A percentile compares a stretch with the other conserved stretches of the same genome.
These are phyloP conservation scores for Condylura cristata DNA, from an alignment of 2,113 vertebrate species.

Conservation along the genomic window DNA sequence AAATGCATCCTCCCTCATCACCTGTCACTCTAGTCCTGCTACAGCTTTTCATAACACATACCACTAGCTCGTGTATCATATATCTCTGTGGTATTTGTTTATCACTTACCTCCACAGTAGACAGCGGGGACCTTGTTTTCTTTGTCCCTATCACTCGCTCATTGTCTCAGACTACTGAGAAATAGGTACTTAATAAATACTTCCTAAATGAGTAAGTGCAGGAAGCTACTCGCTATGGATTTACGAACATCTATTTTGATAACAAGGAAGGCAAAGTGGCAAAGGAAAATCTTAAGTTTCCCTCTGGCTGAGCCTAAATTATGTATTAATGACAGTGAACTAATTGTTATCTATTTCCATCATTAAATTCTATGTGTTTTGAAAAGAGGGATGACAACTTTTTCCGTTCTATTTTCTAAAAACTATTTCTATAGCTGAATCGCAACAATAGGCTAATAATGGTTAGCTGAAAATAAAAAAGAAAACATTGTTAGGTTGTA, in stretches of 20 bases:
- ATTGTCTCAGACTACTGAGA: not conserved
- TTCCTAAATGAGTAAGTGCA: not conserved
- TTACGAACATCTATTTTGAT: not conserved
- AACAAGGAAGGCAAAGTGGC: not conserved
- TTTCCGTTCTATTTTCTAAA: not conserved
- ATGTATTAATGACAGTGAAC: not conserved
- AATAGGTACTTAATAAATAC: not conserved
- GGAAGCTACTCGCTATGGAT: not conserved
- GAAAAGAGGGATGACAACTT: not conserved
- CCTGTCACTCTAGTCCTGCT: not conserved
- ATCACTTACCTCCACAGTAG: not conserved
- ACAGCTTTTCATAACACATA: not conserved
- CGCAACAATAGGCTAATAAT: not conserved
- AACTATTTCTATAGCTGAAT: not conserved
- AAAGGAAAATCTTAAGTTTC: not conserved
- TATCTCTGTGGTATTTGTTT: not conserved
- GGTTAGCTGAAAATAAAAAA: not conserved
- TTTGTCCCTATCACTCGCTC: not conserved
- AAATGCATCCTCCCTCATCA: not conserved
- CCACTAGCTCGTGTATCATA: not conserved
- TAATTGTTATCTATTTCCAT: not conserved
- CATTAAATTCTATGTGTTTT: not conserved
- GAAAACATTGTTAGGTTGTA: not conserved
- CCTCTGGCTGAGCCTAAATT: not conserved
- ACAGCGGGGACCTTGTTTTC: not conserved